These are phyloP conservation scores for Enteromius paludinosus DNA, from an alignment of 2,797 vertebrate species.

Conservation along the genomic window DNA sequence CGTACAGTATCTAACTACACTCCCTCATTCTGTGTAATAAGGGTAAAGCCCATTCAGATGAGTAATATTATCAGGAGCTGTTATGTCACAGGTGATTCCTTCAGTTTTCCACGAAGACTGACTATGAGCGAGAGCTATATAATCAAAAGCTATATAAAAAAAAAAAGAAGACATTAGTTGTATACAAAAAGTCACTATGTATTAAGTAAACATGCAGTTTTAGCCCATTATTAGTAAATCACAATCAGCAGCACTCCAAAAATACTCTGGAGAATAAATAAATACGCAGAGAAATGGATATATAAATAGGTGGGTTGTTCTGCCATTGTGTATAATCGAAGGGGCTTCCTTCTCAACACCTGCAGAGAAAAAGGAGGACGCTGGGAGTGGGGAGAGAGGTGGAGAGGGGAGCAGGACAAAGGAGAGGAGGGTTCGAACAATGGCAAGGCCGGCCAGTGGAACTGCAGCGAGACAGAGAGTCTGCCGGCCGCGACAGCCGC, in stretches of 20 bases:
- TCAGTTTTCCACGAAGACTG: not conserved
- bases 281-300: constrained; percentile 61
- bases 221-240: constrained; percentile 33
- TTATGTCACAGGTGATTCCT: constrained; percentile 22
- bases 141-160: too few species aligned
- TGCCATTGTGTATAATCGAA: constrained; percentile 71
- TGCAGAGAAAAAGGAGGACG: constrained; percentile 68
- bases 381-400: constrained; percentile 31
- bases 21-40: not conserved
- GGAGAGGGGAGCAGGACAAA: constrained; percentile 67
- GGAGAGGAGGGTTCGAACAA: constrained; percentile 77
- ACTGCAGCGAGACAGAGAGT: constrained; percentile 80
- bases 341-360: constrained; percentile 73
- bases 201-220: constrained; percentile 24
- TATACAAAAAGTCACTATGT: not conserved
- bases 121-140: not conserved
- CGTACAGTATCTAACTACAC: not conserved
- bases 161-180: not conserved
- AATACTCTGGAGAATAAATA: constrained; percentile 63
- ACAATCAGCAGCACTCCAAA: constrained; percentile 52
- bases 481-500: constrained; percentile 68
- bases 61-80: constrained; percentile 8
- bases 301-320: constrained; percentile 72
- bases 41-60: constrained; percentile 4
- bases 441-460: constrained; percentile 76